Percentiles rank a stretch among this genome's conserved stretches.
Evolutionary conservation across 2,797 vertebrate genomes (phyloP).

Genomic region (Enteromius viviparus): DNA sequence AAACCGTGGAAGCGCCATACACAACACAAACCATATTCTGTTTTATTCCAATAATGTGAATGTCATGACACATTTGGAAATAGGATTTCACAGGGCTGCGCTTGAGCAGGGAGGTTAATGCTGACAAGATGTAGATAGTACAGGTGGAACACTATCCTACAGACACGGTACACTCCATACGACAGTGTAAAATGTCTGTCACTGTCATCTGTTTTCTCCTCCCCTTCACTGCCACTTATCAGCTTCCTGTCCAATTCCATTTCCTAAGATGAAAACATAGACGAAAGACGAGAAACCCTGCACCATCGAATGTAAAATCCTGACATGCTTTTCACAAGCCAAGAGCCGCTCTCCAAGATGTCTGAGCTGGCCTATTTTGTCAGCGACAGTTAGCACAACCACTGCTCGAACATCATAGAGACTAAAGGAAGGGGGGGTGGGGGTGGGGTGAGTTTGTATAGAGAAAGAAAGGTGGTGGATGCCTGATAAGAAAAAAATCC

Average conservation of each 20-base stretch:
- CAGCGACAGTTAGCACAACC: slow-evolving; percentile 61
- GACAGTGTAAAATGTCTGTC: slow-evolving; percentile 24
- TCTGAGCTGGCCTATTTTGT: slow-evolving; percentile 72
- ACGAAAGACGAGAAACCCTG: slow-evolving; percentile 58
- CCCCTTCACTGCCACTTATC: slow-evolving; percentile 65
- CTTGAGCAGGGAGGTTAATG: slow-evolving; percentile 22
- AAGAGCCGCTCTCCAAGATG: slow-evolving; percentile 56
- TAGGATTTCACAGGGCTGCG: slow-evolving; percentile 22
- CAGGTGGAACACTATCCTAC: slow-evolving; percentile 12
- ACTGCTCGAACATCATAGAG: slow-evolving; percentile 64
- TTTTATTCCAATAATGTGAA: slow-evolving; percentile 9
- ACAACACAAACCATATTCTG: not conserved
- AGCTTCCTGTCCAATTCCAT: slow-evolving; percentile 63
- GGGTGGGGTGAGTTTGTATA: slow-evolving; percentile 40
- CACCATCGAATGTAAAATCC: slow-evolving; percentile 67
- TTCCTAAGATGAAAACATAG: slow-evolving; percentile 55
- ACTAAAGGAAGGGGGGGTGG: slow-evolving; percentile 40
- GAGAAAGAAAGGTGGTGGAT: slow-evolving; percentile 48
- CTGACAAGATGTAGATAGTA: slow-evolving; percentile 39
- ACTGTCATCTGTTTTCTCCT: slow-evolving; percentile 46
- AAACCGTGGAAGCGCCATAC: not conserved
- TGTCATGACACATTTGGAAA: slow-evolving; percentile 5
- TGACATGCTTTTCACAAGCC: slow-evolving; percentile 65
- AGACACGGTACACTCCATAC: not conserved
- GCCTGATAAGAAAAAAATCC: slow-evolving; percentile 53